Base-by-base conservation (phyloP, 2,888 invertebrate genomes). In the Malthinus flaveolus region DNA sequence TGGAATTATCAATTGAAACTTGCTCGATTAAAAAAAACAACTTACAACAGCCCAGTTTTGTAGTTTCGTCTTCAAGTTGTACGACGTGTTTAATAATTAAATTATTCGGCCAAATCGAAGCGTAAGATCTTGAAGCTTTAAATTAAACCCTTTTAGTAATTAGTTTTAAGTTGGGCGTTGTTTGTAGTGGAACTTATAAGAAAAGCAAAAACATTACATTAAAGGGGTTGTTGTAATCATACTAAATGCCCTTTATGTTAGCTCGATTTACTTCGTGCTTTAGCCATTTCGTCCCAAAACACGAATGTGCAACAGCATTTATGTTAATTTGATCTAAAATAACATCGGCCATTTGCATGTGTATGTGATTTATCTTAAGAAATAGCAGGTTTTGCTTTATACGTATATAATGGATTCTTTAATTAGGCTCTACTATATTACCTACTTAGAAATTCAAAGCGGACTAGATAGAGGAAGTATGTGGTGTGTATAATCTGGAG, bases 321-420 rank as follows among this genome's bases (percentile, higher is more conserved):
- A 57, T 57, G 57, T 51, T 57, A 57, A 57, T 57, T 57, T 51
- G 35, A 57, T 51, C 57, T 50, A 50, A 47, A 57, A 51, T 49
- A 57, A 51, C 57, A 57, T 46, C 57, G 34, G 51, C 44, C 45
- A 57, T 57, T 57, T 57, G 57, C 57, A 57, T 57, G 57, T 36
- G 57, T 50, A 57, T 32, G 46, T 57, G 51, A 51, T 57, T 51
- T 57, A 51, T 57, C 51, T 57, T 39, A 35, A 45, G 44, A 55
- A 54, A 49, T 55, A 55, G 15, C 39, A 42, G 39, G 39, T 42
- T 42, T 42, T 9, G 15, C 39, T 15, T 42, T 42, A 42, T 42
- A 42, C 39, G 39, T 42, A 42, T 42, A 42, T 42, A 42, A 42
- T 42, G 39, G 39, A 42, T 42, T 42, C 39, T 42, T 42, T 42